phyloP scores from a whole-genome alignment of 1,140 invertebrate species.

The Aradophagus sp. region DNA sequence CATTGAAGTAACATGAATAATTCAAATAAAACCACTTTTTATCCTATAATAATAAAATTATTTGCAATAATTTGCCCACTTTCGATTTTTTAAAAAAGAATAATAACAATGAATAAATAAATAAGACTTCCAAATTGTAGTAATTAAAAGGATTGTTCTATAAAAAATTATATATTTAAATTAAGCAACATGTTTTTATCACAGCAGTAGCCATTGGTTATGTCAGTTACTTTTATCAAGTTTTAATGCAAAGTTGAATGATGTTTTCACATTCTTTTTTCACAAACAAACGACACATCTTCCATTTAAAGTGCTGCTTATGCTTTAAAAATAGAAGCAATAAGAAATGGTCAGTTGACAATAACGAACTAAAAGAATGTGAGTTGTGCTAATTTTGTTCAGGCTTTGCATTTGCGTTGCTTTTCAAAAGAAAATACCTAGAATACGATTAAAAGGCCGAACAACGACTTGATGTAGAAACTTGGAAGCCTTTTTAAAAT shows the following conservation, averaged over 20 bases:
- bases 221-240: no score
- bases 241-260: no score
- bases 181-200: slow-evolving; percentile 10
- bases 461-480: slow-evolving; percentile 70
- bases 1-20: no score
- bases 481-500: slow-evolving; percentile 72
- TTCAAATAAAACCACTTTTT: no score
- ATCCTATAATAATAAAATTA: no score
- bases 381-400: slow-evolving; percentile 11
- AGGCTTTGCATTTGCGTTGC: slow-evolving; percentile 12
- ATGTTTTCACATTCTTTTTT: no score
- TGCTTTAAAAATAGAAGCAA: no score
- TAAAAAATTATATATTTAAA: slow-evolving; percentile 6
- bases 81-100: not conserved
- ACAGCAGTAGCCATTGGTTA: slow-evolving; percentile 16
- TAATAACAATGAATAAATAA: not conserved
- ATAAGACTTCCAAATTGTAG: slow-evolving; percentile 35
- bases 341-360: slow-evolving; percentile 15
- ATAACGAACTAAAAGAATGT: slow-evolving; percentile 8
- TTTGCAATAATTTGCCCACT: no score
- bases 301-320: no score
- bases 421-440: slow-evolving; percentile 70
- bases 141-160: not conserved
- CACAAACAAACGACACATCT: no score
- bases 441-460: slow-evolving; percentile 70